These are phyloP conservation scores for Epirrita christyi DNA, from an alignment of 2,888 invertebrate species.

Conservation along the genomic window DNA sequence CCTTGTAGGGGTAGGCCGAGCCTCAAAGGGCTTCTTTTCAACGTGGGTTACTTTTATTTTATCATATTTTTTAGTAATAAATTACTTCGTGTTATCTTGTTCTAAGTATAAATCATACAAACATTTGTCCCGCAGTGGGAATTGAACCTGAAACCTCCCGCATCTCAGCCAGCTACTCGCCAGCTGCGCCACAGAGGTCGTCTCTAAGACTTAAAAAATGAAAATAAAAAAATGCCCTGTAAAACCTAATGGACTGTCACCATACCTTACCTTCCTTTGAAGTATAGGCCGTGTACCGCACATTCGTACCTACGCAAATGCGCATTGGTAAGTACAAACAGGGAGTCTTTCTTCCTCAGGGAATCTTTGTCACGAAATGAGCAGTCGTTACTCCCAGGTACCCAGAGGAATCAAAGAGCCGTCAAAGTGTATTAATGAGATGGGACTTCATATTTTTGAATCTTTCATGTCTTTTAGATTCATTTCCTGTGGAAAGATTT, in stretches of 20 bases:
- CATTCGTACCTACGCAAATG: slow-evolving; percentile 55
- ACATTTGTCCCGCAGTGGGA: too few species aligned
- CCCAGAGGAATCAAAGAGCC: slow-evolving; percentile 30
- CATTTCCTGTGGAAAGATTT: slow-evolving; percentile 30
- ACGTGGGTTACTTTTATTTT: too few species aligned
- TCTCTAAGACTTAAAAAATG: too few species aligned
- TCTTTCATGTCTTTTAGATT: slow-evolving; percentile 44
- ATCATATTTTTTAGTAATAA: too few species aligned
- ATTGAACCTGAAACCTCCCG: too few species aligned
- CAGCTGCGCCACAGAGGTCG: too few species aligned
- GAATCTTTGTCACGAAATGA: slow-evolving; percentile 73
- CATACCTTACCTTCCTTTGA: slow-evolving; percentile 52
- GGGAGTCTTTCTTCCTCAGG: slow-evolving; percentile 63
- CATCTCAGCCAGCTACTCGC: too few species aligned
- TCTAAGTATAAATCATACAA: background rate
- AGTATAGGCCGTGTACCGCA: slow-evolving; percentile 57
- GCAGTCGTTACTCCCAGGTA: slow-evolving; percentile 50
- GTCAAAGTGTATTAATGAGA: slow-evolving; percentile 71
- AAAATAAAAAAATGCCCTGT: too few species aligned
- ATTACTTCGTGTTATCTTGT: background rate
- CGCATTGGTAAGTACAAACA: slow-evolving; percentile 26
- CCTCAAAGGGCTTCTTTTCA: too few species aligned
- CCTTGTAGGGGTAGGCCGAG: too few species aligned
- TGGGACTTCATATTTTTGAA: slow-evolving; percentile 60
- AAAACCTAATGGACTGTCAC: slow-evolving; percentile 37